These are phyloP conservation scores for Anolis carolinensis DNA, from an alignment of 2,113 vertebrate species.

Conservation along the genomic window DNA sequence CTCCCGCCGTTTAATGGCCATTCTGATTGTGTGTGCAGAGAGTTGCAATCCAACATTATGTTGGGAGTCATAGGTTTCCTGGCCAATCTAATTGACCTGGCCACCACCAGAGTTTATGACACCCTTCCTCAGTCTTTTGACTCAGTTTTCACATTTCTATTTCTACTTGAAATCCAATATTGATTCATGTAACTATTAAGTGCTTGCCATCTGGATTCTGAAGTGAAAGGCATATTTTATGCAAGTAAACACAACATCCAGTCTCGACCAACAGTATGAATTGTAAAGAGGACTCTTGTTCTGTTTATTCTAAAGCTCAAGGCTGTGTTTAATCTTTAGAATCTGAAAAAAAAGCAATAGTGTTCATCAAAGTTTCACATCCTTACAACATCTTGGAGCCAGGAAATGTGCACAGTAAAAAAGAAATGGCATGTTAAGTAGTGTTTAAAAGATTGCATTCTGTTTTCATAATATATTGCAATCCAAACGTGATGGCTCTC, in stretches of 20 bases:
- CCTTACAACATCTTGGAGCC: slow-evolving; percentile 44
- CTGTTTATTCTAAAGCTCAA: slow-evolving; percentile 53
- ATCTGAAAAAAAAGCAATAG: slow-evolving; percentile 13
- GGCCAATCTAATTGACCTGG: background rate
- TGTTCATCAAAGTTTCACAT: slow-evolving; percentile 57
- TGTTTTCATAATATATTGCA: slow-evolving; percentile 56
- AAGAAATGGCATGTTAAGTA: slow-evolving; percentile 50
- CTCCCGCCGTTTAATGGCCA: background rate
- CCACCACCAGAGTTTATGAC: background rate
- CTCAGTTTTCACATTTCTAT: background rate
- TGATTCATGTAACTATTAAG: background rate
- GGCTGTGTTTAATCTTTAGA: slow-evolving; percentile 48
- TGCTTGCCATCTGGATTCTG: background rate
- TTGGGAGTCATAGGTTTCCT: background rate
- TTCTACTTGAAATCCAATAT: background rate
- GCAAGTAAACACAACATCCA: background rate
- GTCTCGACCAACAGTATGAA: background rate
- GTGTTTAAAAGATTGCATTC: slow-evolving; percentile 54
- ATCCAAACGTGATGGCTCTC: slow-evolving; percentile 49
- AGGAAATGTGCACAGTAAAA: slow-evolving; percentile 52
- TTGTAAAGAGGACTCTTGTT: slow-evolving; percentile 43
- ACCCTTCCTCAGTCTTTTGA: background rate
- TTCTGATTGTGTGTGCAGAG: background rate
- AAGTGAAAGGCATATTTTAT: background rate
- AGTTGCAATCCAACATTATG: background rate